A percentile compares a stretch with the other conserved stretches of the same genome.
Conservation (phyloP, 2,888 invertebrate species). For the Tetheella fluctuosa region DNA sequence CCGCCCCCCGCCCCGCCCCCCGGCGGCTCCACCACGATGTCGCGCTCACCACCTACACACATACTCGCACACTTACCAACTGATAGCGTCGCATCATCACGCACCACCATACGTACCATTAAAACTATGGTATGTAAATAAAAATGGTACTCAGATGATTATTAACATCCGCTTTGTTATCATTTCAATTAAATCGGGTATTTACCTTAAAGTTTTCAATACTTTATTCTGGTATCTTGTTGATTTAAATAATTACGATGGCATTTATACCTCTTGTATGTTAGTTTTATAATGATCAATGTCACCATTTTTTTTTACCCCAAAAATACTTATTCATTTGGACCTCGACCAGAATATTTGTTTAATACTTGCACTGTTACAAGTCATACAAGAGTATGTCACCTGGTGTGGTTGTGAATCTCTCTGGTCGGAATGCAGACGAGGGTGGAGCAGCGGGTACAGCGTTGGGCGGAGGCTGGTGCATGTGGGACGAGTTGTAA, state of each 20-base stretch:
- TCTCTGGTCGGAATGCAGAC: slow-evolving; percentile 34
- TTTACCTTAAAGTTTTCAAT: no score
- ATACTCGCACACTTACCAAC: not conserved
- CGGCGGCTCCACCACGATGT: slow-evolving; percentile 51
- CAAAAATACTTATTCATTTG: no score
- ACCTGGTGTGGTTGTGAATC: slow-evolving; percentile 67
- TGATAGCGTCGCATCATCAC: slow-evolving; percentile 8
- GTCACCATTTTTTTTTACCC: no score
- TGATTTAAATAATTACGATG: no score
- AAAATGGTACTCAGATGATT: no score
- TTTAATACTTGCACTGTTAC: not conserved
- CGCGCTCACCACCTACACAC: slow-evolving; percentile 63
- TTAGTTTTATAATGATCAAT: no score
- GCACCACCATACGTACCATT: not conserved
- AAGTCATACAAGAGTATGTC: slow-evolving; percentile 8
- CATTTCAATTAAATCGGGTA: no score
- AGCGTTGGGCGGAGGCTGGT: slow-evolving; percentile 36
- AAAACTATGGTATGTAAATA: no score
- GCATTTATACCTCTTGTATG: no score
- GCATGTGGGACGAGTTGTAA: slow-evolving; percentile 62
- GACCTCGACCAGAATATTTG: no score
- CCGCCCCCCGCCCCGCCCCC: not conserved
- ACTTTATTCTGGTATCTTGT: no score
- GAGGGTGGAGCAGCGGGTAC: slow-evolving; percentile 31
- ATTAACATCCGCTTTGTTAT: no score